Evolutionary conservation across 2,113 vertebrate species (phyloP), one percentile per base, ranked within the genome.

Genomic region (Nothocercus julius): DNA sequence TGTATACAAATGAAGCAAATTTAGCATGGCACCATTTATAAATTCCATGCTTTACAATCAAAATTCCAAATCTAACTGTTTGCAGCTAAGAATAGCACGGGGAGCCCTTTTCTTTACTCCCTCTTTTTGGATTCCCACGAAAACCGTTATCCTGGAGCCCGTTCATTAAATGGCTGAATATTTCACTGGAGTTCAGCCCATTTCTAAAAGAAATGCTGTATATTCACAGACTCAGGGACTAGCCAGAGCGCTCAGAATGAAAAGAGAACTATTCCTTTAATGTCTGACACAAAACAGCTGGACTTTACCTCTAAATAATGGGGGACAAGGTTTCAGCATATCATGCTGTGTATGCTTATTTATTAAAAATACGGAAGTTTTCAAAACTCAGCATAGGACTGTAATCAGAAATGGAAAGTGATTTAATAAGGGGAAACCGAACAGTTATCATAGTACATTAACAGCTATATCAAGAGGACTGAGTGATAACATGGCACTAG

Each of bases 51-150:
- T 96, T 95, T 96, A 88, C 93, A 88, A 94, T 97, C 97, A 96
- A 85, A 88, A 95, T 94, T 97, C 96, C 97, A 96, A 96, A 95
- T 95, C 93, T 84, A 87, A 61, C 95, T 78, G 51, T 75, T 95
- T 76, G 91, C 88, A 42, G 94, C 98, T 98, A 96, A 97, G 93
- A 97, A 97, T 97, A 98, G 98, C 70, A 0, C 0, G 61, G 96
- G 95, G 96, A 98, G 97, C 82, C 94, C 85, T 93, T 95, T 86
- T 51, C 68, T 78, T 62, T 42, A 70, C 85, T 96, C 92, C 56
- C 22, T 92, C 83, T 90, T 92, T 93, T 64, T 84, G 80, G 92
- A 93, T 97, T 98, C 97, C 97, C 97, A 97, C 14, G 91, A 97
- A 98, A 97, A 96, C 95, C 14, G 75, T 95, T 95, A 92, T 90